Evolutionary conservation across 1,140 invertebrate species (phyloP).

Genomic region (Brachionus manjavacas): DNA sequence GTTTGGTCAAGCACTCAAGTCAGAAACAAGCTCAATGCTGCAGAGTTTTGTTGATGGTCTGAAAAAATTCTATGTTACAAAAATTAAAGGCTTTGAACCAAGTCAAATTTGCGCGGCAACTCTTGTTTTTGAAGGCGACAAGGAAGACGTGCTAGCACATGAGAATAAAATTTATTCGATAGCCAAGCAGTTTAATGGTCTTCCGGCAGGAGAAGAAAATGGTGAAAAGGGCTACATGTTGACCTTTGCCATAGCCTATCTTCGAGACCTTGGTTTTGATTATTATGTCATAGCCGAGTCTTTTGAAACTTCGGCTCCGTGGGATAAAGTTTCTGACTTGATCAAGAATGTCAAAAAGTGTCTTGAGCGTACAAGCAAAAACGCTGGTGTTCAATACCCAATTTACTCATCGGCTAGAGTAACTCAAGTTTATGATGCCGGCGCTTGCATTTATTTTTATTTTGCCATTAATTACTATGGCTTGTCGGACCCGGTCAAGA

Average conservation of each 20-base stretch:
- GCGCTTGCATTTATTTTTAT: slow-evolving; percentile 96
- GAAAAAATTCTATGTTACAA: slow-evolving; percentile 82
- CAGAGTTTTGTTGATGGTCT: slow-evolving; percentile 70
- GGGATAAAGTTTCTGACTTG: slow-evolving; percentile 64
- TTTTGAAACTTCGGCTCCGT: slow-evolving; percentile 95
- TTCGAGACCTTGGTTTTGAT: slow-evolving; percentile 83
- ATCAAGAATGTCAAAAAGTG: slow-evolving; percentile 43
- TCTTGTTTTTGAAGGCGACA: slow-evolving; percentile 72
- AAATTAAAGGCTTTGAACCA: slow-evolving; percentile 80
- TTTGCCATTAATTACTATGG: slow-evolving; percentile 78
- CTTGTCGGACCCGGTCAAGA: slow-evolving; percentile 68
- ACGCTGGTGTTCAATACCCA: slow-evolving; percentile 57
- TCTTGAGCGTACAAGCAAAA: slow-evolving; percentile 65
- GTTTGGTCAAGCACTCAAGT: slow-evolving; percentile 80
- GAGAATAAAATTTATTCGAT: slow-evolving; percentile 80
- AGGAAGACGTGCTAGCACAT: slow-evolving; percentile 69
- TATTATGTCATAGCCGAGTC: slow-evolving; percentile 86
- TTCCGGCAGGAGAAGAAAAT: slow-evolving; percentile 84
- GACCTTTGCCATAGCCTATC: slow-evolving; percentile 97
- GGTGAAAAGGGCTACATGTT: slow-evolving; percentile 88
- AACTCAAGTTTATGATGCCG: slow-evolving; percentile 92
- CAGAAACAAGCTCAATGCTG: slow-evolving; percentile 66
- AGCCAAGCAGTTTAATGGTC: slow-evolving; percentile 64
- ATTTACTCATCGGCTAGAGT: slow-evolving; percentile 62
- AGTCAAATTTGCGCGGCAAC: slow-evolving; percentile 81